phyloP scores from a whole-genome alignment of 2,113 vertebrate genomes.

The Antechinus flavipes region DNA sequence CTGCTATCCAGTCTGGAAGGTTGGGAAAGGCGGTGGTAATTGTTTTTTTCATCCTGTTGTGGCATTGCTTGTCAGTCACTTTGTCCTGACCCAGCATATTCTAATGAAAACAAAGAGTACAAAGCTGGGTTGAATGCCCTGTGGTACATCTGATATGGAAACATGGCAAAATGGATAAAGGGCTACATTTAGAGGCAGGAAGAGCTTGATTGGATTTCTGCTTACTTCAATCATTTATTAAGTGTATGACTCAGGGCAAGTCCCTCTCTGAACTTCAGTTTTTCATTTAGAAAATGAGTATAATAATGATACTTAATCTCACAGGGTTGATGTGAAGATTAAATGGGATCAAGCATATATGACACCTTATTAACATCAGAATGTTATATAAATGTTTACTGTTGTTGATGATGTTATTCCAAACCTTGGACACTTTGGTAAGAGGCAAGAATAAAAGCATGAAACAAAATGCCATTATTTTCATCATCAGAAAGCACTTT shows the following conservation, averaged over 20 bases:
- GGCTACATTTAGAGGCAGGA: background rate
- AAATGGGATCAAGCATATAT: background rate
- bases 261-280: constrained; percentile 5
- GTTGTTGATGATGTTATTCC: background rate
- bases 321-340: background rate
- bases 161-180: background rate
- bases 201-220: background rate
- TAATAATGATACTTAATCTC: background rate
- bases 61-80: background rate
- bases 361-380: background rate
- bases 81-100: constrained; percentile 12
- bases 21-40: constrained; percentile 3
- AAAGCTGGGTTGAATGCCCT: background rate
- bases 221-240: background rate
- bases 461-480: background rate
- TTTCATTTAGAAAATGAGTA: background rate
- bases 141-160: constrained; percentile 17
- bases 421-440: background rate
- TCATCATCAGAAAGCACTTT: background rate
- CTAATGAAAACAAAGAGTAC: constrained; percentile 2
- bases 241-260: background rate
- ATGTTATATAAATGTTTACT: background rate
- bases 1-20: background rate
- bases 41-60: background rate
- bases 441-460: background rate